Evolutionary conservation across 2,888 invertebrate genomes (phyloP).

Genomic region (Lithophane semibrunnea): DNA sequence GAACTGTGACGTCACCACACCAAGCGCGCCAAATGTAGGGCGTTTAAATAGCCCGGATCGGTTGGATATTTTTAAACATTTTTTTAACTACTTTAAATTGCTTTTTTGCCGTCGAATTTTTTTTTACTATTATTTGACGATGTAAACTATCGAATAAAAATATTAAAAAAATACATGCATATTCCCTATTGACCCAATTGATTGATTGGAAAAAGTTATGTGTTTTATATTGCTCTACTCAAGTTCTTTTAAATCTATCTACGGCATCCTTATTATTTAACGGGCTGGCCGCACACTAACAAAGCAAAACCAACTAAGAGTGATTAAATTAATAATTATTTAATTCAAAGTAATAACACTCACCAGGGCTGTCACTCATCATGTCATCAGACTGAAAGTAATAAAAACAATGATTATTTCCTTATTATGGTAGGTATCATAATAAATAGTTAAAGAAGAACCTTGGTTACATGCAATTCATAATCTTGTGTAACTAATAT

Average conservation of each 20-base stretch:
- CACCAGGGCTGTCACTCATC: slow-evolving; percentile 70
- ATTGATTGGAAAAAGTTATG: not conserved
- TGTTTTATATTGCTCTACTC: not conserved
- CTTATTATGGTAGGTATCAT: not conserved
- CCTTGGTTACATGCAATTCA: not conserved
- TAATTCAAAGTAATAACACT: slow-evolving; percentile 5
- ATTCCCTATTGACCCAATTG: too few relatives aligned
- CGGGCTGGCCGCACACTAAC: not conserved
- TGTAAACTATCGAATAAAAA: too few relatives aligned
- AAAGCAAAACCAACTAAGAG: not conserved
- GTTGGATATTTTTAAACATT: too few relatives aligned
- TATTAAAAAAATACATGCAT: too few relatives aligned
- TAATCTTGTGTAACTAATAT: not conserved
- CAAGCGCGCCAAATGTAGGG: too few relatives aligned
- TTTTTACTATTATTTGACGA: too few relatives aligned
- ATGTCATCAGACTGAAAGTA: slow-evolving; percentile 69
- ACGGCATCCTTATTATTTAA: not conserved
- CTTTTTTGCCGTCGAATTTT: too few relatives aligned
- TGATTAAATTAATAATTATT: not conserved
- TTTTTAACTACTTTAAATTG: too few relatives aligned
- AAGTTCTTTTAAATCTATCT: not conserved
- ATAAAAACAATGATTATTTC: slow-evolving; percentile 17
- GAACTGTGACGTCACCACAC: too few relatives aligned
- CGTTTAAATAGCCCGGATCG: too few relatives aligned
- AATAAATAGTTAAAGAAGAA: not conserved